These are phyloP conservation scores for Trichonephila inaurata DNA, from an alignment of 1,140 invertebrate genomes.

Conservation along the genomic window DNA sequence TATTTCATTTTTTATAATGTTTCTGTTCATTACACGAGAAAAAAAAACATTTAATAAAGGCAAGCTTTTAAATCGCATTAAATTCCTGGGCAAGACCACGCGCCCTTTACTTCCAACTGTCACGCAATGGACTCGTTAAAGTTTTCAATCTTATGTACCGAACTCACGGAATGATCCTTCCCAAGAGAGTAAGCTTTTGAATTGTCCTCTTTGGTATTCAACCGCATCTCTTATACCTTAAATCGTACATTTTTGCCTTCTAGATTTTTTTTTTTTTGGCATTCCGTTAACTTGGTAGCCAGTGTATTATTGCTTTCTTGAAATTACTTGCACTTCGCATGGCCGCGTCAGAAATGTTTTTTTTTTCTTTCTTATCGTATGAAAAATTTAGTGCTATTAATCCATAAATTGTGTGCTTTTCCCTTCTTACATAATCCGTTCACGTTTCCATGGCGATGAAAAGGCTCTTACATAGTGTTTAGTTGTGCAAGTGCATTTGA, in stretches of 20 bases:
- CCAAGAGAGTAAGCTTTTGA: background rate
- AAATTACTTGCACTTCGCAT: conserved; percentile 8
- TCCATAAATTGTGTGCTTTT: conserved; percentile 7
- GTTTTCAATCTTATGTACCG: background rate
- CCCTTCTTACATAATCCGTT: conserved; percentile 8
- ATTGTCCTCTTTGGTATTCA: conserved; percentile 5
- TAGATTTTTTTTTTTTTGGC: background rate
- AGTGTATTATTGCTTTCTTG: background rate
- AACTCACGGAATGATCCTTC: background rate
- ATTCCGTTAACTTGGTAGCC: background rate
- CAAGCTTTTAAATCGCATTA: background rate
- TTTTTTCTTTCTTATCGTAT: background rate
- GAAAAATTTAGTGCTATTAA: background rate
- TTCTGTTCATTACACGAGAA: background rate
- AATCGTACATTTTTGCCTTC: background rate
- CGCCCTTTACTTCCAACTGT: background rate
- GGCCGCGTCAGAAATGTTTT: background rate
- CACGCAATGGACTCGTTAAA: conserved; percentile 56
- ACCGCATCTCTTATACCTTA: background rate
- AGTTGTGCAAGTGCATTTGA: background rate
- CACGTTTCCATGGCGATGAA: conserved; percentile 8
- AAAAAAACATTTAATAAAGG: background rate
- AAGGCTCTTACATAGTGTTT: background rate
- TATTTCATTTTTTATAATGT: background rate
- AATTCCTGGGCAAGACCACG: background rate